Conservation (phyloP, 1,140 invertebrate genomes). For the Leptopilina clavipes region DNA sequence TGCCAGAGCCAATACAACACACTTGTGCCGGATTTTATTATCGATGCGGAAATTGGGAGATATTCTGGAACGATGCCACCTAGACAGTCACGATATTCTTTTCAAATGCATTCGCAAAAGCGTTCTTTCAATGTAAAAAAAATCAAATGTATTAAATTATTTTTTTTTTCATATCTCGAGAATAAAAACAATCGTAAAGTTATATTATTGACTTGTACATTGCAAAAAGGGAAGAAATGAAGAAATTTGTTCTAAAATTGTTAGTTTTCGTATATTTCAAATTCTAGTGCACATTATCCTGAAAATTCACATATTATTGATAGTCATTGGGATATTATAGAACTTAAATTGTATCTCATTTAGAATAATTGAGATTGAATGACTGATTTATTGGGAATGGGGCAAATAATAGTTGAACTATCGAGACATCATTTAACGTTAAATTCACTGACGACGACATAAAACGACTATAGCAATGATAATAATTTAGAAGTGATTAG, state of each 20-base stretch:
- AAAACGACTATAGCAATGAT: too few species aligned
- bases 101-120: constrained; percentile 6
- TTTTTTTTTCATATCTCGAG: neutral
- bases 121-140: neutral
- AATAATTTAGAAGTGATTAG: too few species aligned
- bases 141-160: constrained; percentile 22
- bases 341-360: constrained; percentile 22
- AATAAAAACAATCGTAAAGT: constrained; percentile 29
- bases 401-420: neutral
- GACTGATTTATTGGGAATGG: neutral
- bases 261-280: neutral
- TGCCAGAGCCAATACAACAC: constrained; percentile 30
- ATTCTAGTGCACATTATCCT: neutral
- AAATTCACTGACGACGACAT: too few species aligned
- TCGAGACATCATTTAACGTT: neutral
- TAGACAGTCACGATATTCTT: neutral
- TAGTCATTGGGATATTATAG: neutral
- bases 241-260: neutral
- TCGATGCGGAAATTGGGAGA: constrained; percentile 27
- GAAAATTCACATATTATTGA: neutral
- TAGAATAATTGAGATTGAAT: neutral
- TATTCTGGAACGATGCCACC: constrained; percentile 31
- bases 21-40: constrained; percentile 24
- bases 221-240: neutral
- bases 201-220: neutral